Percentiles rank a stretch among this genome's conserved stretches.
These are phyloP conservation scores for Conchocele bisecta DNA, from an alignment of 2,888 invertebrate genomes.

Conservation along the genomic window DNA sequence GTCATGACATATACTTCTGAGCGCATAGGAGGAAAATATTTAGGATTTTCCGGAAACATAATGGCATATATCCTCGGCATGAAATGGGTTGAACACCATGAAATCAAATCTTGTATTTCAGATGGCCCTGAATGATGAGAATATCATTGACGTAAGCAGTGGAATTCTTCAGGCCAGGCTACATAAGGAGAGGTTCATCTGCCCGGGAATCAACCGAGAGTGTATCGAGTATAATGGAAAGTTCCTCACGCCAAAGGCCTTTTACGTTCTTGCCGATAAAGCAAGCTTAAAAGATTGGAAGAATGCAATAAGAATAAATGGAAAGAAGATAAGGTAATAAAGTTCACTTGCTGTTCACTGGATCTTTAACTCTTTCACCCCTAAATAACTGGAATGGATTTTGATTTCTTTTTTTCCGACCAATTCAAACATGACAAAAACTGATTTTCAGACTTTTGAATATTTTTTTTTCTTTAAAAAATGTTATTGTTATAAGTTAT, in stretches of 20 bases:
- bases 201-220: conserved; percentile 83
- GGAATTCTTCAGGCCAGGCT: conserved; percentile 70
- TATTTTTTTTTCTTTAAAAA: too few relatives aligned
- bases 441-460: too few relatives aligned
- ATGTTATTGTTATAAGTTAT: too few relatives aligned
- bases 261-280: conserved; percentile 83
- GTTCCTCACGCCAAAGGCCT: conserved; percentile 82
- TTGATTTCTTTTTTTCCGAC: too few relatives aligned
- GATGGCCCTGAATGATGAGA: conserved; percentile 14
- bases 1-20: too few relatives aligned
- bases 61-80: too few relatives aligned
- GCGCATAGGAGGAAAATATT: too few relatives aligned
- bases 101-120: background rate
- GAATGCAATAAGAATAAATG: conserved; percentile 82
- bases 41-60: too few relatives aligned
- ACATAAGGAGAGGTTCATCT: conserved; percentile 78
- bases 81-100: background rate
- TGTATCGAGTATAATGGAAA: conserved; percentile 82
- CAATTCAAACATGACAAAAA: too few relatives aligned
- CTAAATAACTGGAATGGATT: too few relatives aligned
- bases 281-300: conserved; percentile 84
- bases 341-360: too few relatives aligned
- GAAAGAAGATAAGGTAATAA: conserved; percentile 71
- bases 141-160: conserved; percentile 69
- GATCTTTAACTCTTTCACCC: too few relatives aligned